Evolutionary conservation across 2,888 invertebrate species (phyloP).

Genomic region (Eupithecia centaureata): DNA sequence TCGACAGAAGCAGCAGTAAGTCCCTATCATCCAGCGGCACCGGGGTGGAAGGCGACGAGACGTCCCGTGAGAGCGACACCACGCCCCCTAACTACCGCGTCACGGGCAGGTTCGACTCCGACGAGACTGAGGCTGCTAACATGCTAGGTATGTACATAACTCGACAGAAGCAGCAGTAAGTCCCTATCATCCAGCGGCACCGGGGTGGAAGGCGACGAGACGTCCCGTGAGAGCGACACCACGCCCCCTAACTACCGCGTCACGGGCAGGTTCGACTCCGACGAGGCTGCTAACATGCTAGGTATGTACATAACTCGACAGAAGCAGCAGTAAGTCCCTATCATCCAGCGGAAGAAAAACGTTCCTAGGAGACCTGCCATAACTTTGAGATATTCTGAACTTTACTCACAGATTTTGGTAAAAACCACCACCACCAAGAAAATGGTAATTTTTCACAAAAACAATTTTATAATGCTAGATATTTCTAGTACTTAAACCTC

Average conservation of each 20-base stretch:
- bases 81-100: conserved; percentile 92
- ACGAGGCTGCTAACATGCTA: conserved; percentile 98
- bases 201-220: conserved; percentile 92
- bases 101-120: conserved; percentile 93
- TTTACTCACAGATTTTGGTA: too few species aligned
- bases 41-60: conserved; percentile 92
- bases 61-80: conserved; percentile 94
- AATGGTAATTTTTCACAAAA: too few species aligned
- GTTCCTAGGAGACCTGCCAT: too few species aligned
- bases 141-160: conserved; percentile 89
- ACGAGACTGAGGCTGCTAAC: conserved; percentile 98
- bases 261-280: conserved; percentile 93
- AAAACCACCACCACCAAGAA: too few species aligned
- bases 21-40: conserved; percentile 80
- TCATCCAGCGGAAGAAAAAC: conserved; percentile 81
- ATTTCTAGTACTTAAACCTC: too few species aligned
- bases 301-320: conserved; percentile 82
- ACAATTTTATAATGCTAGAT: too few species aligned
- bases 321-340: conserved; percentile 84
- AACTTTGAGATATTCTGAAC: too few species aligned
- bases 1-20: conserved; percentile 84
- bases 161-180: conserved; percentile 84
- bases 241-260: conserved; percentile 92
- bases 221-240: conserved; percentile 94
- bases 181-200: conserved; percentile 80